Evolutionary conservation across 2,888 invertebrate genomes (phyloP).

Genomic region (Mythimna loreyi): DNA sequence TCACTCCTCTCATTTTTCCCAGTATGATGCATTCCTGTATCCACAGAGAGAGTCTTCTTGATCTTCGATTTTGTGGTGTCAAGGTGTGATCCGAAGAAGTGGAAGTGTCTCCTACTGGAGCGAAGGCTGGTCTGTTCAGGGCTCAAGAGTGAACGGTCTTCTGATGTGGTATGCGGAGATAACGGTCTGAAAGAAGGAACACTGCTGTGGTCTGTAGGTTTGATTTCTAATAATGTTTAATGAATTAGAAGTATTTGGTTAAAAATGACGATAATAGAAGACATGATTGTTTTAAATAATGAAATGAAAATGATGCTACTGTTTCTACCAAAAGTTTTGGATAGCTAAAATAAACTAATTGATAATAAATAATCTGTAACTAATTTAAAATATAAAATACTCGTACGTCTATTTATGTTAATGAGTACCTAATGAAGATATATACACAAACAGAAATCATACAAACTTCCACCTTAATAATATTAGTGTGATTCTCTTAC

Average conservation of each 20-base stretch:
- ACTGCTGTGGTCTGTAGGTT: slow-evolving; percentile 44
- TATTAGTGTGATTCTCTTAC: slow-evolving; percentile 63
- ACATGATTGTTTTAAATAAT: too few relatives aligned
- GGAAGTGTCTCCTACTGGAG: slow-evolving; percentile 80
- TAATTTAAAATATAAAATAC: too few relatives aligned
- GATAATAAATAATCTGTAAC: too few relatives aligned
- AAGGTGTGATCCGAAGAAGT: slow-evolving; percentile 87
- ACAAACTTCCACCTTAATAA: too few relatives aligned
- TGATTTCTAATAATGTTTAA: not conserved
- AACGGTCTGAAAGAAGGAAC: slow-evolving; percentile 75
- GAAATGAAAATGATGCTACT: too few relatives aligned
- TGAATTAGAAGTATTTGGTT: too few relatives aligned
- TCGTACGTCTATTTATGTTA: too few relatives aligned
- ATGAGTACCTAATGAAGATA: too few relatives aligned
- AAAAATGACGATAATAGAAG: too few relatives aligned
- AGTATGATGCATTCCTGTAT: slow-evolving; percentile 90
- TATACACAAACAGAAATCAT: too few relatives aligned
- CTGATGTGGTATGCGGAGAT: slow-evolving; percentile 85
- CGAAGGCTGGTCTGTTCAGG: slow-evolving; percentile 85
- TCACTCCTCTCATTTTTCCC: slow-evolving; percentile 83
- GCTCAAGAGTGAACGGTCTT: slow-evolving; percentile 86
- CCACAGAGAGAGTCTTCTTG: slow-evolving; percentile 88
- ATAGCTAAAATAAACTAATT: too few relatives aligned
- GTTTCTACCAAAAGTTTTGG: too few relatives aligned
- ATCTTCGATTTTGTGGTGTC: slow-evolving; percentile 86